Conservation (phyloP, 2,113 vertebrate species). For the Arothron firmamentum region DNA sequence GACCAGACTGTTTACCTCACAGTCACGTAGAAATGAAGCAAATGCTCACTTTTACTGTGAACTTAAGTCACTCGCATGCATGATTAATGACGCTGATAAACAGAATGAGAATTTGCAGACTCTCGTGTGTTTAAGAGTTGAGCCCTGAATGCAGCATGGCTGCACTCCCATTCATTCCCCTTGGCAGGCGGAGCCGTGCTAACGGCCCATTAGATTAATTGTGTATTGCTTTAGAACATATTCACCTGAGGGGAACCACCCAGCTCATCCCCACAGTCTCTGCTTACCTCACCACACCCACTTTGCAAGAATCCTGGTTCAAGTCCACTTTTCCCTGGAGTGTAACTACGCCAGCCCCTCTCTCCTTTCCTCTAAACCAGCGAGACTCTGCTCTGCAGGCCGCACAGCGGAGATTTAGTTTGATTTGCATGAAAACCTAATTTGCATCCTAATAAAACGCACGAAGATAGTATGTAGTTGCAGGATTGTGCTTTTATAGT, state of each 20-base stretch:
- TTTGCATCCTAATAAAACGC: too few relatives aligned
- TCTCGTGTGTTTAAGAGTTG: too few relatives aligned
- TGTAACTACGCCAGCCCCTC: slow-evolving; percentile 30
- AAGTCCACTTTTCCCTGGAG: slow-evolving; percentile 26
- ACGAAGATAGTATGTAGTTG: too few relatives aligned
- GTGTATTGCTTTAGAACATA: slow-evolving; percentile 25
- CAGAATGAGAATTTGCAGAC: too few relatives aligned
- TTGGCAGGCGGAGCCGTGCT: background rate
- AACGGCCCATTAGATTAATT: background rate
- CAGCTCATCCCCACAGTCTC: slow-evolving; percentile 30
- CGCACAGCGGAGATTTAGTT: background rate
- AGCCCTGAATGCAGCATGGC: too few relatives aligned
- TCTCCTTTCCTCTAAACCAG: background rate
- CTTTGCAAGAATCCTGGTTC: background rate
- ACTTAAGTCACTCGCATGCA: too few relatives aligned
- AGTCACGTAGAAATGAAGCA: too few relatives aligned
- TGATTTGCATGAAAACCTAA: background rate
- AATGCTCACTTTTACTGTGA: too few relatives aligned
- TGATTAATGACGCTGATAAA: too few relatives aligned
- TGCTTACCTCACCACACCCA: slow-evolving; percentile 58
- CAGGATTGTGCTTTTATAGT: too few relatives aligned
- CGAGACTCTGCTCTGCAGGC: slow-evolving; percentile 8
- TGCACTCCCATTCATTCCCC: background rate
- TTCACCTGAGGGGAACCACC: slow-evolving; percentile 39
- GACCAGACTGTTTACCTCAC: too few relatives aligned